Percentiles rank a stretch among this genome's conserved stretches.
These are phyloP conservation scores for Drosophila subquinaria DNA, from an alignment of 2,888 invertebrate genomes.

Conservation along the genomic window DNA sequence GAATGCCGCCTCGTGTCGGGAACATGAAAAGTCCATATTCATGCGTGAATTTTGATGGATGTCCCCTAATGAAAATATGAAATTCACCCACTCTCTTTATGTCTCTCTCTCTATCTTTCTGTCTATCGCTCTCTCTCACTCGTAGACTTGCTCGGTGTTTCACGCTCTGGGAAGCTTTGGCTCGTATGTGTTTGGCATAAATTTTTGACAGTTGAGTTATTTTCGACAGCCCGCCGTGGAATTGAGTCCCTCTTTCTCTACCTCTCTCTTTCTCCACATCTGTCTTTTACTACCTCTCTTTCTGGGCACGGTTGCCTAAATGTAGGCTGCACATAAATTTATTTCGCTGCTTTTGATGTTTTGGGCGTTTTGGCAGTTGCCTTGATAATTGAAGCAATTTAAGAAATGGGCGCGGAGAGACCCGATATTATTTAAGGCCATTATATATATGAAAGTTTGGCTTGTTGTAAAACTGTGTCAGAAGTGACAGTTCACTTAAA, in stretches of 20 bases:
- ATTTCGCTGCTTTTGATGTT: conserved; percentile 61
- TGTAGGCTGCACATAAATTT: conserved; percentile 73
- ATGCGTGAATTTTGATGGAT: conserved; percentile 82
- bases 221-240: conserved; percentile 56
- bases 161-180: conserved; percentile 47
- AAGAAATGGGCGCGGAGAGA: conserved; percentile 39
- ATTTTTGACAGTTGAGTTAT: conserved; percentile 78
- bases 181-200: conserved; percentile 67
- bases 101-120: background rate
- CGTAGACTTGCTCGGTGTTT: conserved; percentile 37
- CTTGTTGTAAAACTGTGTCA: conserved; percentile 35
- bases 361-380: conserved; percentile 49
- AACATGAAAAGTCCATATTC: conserved; percentile 83
- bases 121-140: background rate
- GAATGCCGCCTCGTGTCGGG: conserved; percentile 44
- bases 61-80: conserved; percentile 75
- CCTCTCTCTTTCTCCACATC: background rate
- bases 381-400: conserved; percentile 64
- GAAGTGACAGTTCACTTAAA: background rate
- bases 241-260: conserved; percentile 6
- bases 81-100: conserved; percentile 14
- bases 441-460: conserved; percentile 27
- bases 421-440: conserved; percentile 5
- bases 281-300: background rate
- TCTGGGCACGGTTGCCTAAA: conserved; percentile 48